A percentile compares a stretch with the other conserved stretches of the same genome.
Evolutionary conservation across 2,113 vertebrate species (phyloP).

Genomic region (Noturus placidus): DNA sequence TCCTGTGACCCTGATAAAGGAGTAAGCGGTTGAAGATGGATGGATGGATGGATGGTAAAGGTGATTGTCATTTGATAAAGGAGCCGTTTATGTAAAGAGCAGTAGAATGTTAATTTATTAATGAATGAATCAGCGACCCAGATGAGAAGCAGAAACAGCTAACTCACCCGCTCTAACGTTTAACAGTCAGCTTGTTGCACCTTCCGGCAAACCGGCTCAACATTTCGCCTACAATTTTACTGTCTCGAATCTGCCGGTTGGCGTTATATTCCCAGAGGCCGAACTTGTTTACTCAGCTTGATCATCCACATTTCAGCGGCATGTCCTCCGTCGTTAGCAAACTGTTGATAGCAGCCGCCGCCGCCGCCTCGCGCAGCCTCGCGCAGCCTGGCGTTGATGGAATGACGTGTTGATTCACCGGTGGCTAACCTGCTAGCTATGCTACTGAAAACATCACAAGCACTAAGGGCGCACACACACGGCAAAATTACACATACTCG

Average conservation of each 20-base stretch:
- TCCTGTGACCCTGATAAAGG: too few species aligned
- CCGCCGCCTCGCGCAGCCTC: neutral
- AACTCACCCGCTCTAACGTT: neutral
- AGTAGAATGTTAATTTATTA: too few species aligned
- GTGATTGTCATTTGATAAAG: neutral
- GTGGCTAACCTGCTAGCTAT: slow-evolving; percentile 14
- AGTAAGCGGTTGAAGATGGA: too few species aligned
- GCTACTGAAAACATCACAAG: neutral
- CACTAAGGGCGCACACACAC: neutral
- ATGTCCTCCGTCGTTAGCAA: slow-evolving; percentile 23
- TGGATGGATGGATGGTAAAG: too few species aligned
- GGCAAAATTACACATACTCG: neutral
- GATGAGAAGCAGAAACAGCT: neutral
- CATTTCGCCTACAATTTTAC: too few species aligned
- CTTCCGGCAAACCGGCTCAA: neutral
- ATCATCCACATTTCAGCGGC: neutral
- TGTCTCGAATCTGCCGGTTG: neutral
- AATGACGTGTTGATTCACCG: slow-evolving; percentile 56
- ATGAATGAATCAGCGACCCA: too few species aligned
- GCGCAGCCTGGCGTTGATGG: slow-evolving; percentile 46
- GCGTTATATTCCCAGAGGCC: neutral
- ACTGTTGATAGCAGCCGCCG: slow-evolving; percentile 47
- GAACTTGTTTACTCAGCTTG: neutral
- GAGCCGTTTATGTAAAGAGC: neutral
- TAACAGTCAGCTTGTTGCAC: too few species aligned